Evolutionary conservation across 2,888 invertebrate species (phyloP).

Genomic region (Andricus quercusramuli): DNA sequence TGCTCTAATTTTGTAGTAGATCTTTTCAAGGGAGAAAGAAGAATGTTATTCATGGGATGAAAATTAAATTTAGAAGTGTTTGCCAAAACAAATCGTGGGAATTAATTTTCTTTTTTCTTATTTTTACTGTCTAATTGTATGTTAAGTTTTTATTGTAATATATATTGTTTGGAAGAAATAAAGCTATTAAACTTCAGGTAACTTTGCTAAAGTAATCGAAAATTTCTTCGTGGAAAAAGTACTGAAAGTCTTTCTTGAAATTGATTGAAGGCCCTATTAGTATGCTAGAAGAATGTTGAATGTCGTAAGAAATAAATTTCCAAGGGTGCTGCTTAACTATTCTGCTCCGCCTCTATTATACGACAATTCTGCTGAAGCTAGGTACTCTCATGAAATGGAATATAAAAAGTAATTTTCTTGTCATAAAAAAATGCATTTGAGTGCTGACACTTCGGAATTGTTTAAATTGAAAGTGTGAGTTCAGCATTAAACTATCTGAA

Average conservation of each 20-base stretch:
- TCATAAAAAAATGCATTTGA: neutral
- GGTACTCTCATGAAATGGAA: conserved; percentile 7
- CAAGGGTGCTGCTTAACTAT: conserved; percentile 25
- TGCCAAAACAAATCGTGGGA: neutral
- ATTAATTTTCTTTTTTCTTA: too few relatives aligned
- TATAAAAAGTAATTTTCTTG: neutral
- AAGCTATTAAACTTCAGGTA: neutral
- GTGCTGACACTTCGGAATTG: neutral
- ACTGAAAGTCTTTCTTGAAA: neutral
- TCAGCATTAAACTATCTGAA: neutral
- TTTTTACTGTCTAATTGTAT: too few relatives aligned
- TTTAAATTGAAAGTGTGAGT: neutral
- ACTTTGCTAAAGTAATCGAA: neutral
- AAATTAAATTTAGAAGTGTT: neutral
- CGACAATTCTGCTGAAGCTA: conserved; percentile 1
- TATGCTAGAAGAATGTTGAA: conserved; percentile 14
- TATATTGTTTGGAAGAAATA: neutral
- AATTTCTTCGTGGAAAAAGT: neutral
- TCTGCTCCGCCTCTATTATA: conserved; percentile 1
- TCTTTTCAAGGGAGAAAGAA: neutral
- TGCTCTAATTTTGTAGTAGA: neutral
- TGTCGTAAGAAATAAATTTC: conserved; percentile 29
- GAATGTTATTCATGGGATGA: neutral
- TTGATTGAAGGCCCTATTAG: conserved; percentile 17
- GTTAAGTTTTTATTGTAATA: too few relatives aligned